phyloP scores from a whole-genome alignment of 2,113 vertebrate genomes.

The Ursus arctos region DNA sequence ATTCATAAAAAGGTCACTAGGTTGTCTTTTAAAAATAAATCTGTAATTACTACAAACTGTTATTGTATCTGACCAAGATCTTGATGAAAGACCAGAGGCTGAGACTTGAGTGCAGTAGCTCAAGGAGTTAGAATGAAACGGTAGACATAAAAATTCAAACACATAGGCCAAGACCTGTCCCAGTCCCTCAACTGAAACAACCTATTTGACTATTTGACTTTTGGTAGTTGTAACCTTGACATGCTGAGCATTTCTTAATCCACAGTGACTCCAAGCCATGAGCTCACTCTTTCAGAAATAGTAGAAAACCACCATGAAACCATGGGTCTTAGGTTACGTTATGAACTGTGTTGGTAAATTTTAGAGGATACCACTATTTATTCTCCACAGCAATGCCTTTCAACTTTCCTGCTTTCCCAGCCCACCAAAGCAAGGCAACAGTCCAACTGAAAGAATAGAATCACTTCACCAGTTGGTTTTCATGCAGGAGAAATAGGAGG shows the following conservation, averaged over 20 bases:
- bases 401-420: neutral
- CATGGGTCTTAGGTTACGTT: slow-evolving; percentile 46
- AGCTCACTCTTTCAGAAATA: slow-evolving; percentile 74
- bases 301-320: slow-evolving; percentile 66
- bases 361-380: slow-evolving; percentile 35
- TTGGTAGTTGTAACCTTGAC: slow-evolving; percentile 36
- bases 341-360: slow-evolving; percentile 4
- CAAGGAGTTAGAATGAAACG: slow-evolving; percentile 60
- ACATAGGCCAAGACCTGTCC: slow-evolving; percentile 46
- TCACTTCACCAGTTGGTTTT: neutral
- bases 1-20: slow-evolving; percentile 77
- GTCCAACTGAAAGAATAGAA: neutral
- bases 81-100: slow-evolving; percentile 67
- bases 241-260: slow-evolving; percentile 70
- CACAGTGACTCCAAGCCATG: slow-evolving; percentile 66
- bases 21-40: slow-evolving; percentile 79
- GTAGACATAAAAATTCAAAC: slow-evolving; percentile 63
- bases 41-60: slow-evolving; percentile 74
- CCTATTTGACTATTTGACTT: slow-evolving; percentile 56
- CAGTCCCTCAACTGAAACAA: slow-evolving; percentile 46
- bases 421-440: neutral
- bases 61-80: slow-evolving; percentile 68
- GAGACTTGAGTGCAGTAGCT: slow-evolving; percentile 27
- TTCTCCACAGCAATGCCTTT: slow-evolving; percentile 34
- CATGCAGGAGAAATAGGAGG: neutral